phyloP scores from a whole-genome alignment of 2,888 invertebrate genomes.

The Mantis religiosa region DNA sequence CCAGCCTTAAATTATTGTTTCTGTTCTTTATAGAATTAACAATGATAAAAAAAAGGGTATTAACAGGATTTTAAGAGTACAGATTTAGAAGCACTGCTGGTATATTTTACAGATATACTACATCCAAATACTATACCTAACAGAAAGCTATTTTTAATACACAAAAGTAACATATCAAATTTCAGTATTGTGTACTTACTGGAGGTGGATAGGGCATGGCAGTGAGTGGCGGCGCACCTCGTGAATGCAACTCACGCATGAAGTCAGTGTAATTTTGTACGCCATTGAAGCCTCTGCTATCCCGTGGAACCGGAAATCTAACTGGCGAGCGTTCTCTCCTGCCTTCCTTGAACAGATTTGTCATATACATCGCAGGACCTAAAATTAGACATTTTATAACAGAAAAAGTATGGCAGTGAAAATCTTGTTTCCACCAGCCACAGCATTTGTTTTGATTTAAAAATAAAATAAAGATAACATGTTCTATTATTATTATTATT shows the following conservation, averaged over 20 bases:
- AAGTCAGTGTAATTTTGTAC: conserved; percentile 22
- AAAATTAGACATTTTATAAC: not conserved
- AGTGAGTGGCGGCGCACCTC: conserved; percentile 23
- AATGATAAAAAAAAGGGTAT: too few species aligned
- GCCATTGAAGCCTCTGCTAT: conserved; percentile 15
- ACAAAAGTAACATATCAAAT: too few species aligned
- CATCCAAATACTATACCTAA: too few species aligned
- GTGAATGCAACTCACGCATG: conserved; percentile 25
- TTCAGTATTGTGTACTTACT: conserved; percentile 10
- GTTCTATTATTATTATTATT: too few species aligned
- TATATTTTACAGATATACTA: too few species aligned
- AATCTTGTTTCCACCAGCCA: not conserved
- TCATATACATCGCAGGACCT: conserved; percentile 9
- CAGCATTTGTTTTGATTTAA: too few species aligned
- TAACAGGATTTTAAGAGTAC: too few species aligned
- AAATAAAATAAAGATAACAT: too few species aligned
- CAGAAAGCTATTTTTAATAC: too few species aligned
- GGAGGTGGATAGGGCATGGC: conserved; percentile 23
- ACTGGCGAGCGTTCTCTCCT: conserved; percentile 23
- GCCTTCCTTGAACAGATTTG: conserved; percentile 16
- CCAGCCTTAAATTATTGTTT: too few species aligned
- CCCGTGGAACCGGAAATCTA: conserved; percentile 17
- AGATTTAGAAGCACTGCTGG: too few species aligned
- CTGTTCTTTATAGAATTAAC: too few species aligned
- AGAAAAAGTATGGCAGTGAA: not conserved